A percentile compares a stretch with the other conserved stretches of the same genome.
phyloP scores from a whole-genome alignment of 2,888 invertebrate species.

The Entomobrya multifasciata region DNA sequence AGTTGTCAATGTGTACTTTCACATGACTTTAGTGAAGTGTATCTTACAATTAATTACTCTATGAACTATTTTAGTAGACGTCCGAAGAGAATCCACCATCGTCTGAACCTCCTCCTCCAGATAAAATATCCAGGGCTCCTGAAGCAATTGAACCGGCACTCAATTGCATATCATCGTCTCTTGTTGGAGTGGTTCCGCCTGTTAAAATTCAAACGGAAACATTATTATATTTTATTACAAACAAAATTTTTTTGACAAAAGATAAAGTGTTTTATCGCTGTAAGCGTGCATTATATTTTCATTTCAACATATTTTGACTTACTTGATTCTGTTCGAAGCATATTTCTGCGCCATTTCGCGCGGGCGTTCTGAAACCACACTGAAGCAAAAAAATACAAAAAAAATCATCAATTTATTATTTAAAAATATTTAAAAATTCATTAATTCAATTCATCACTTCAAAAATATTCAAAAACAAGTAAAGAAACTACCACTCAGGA shows the following conservation, averaged over 20 bases:
- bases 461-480: too few species aligned
- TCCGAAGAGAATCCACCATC: conserved; percentile 80
- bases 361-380: conserved; percentile 99
- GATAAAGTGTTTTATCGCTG: too few species aligned
- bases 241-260: too few species aligned
- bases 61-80: conserved; percentile 72
- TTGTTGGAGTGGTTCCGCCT: conserved; percentile 75
- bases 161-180: conserved; percentile 75
- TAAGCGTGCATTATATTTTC: too few species aligned
- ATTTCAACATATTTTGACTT: too few species aligned
- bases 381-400: conserved; percentile 82
- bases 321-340: conserved; percentile 89
- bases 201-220: background rate
- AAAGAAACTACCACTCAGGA: too few species aligned
- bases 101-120: conserved; percentile 75
- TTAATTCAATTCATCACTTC: too few species aligned
- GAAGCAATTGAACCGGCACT: conserved; percentile 74
- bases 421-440: too few species aligned
- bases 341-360: conserved; percentile 98
- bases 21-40: background rate
- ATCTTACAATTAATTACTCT: background rate
- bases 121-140: conserved; percentile 74
- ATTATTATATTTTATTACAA: background rate
- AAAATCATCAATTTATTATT: too few species aligned
- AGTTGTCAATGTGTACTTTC: background rate